phyloP scores from a whole-genome alignment of 1,140 invertebrate species.

The Mizuhopecten yessoensis region DNA sequence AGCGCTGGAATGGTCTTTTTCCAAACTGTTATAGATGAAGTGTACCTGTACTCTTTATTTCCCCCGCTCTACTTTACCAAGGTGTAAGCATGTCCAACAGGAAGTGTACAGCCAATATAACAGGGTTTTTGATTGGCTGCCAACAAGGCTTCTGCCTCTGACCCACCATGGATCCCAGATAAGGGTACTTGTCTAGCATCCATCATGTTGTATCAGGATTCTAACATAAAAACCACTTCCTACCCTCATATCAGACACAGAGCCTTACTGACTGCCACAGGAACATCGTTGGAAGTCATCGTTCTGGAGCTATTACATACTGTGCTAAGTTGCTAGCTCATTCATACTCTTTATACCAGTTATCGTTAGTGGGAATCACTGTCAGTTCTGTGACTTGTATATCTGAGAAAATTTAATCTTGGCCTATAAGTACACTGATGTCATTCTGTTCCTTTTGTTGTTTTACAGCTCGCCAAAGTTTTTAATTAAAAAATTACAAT shows the following conservation, averaged over 20 bases:
- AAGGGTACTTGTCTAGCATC: not conserved
- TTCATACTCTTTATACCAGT: constrained; percentile 20
- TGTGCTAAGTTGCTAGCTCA: constrained; percentile 8
- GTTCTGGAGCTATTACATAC: not conserved
- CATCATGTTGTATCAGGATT: constrained; percentile 27
- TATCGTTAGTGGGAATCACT: not conserved
- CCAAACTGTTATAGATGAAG: no score
- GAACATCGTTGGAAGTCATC: no score
- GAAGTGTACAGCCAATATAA: not conserved
- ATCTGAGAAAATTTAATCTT: not conserved
- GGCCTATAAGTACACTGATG: not conserved
- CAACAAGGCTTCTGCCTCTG: not conserved
- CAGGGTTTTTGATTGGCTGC: not conserved
- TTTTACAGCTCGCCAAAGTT: no score
- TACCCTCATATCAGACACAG: not conserved
- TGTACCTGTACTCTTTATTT: no score
- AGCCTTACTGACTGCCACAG: not conserved
- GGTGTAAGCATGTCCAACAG: not conserved
- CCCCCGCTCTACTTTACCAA: not conserved
- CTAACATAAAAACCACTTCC: constrained; percentile 28
- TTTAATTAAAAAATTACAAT: no score
- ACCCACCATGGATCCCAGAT: not conserved
- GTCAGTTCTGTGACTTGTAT: not conserved
- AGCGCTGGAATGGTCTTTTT: no score
- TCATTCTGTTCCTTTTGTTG: no score